A percentile compares a stretch with the other conserved stretches of the same genome.
phyloP scores from a whole-genome alignment of 37 sponge, comb jelly and placozoan genomes.

The Mnemiopsis leidyi region DNA sequence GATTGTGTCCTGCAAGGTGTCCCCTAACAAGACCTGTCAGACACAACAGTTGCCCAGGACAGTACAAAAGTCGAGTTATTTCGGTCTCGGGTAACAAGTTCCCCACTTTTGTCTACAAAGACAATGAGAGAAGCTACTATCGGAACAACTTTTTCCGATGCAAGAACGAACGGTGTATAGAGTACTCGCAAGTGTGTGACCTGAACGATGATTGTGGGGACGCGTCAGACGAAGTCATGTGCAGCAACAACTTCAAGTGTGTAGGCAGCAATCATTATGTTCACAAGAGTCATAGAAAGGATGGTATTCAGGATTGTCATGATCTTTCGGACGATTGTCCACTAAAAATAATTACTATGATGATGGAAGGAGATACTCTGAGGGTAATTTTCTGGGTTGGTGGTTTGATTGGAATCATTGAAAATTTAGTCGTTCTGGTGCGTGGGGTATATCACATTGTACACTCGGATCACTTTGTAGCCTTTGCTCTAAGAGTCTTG shows the following conservation, averaged over 20 bases:
- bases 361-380: background rate
- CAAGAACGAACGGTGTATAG: background rate
- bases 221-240: background rate
- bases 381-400: background rate
- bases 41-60: background rate
- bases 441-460: background rate
- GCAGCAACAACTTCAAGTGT: background rate
- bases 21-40: background rate
- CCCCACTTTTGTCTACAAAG: background rate
- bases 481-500: background rate
- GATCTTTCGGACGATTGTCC: background rate
- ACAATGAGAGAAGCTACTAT: background rate
- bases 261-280: background rate
- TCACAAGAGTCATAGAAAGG: background rate
- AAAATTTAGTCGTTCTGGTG: background rate
- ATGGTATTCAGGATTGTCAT: background rate
- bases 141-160: background rate
- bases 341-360: background rate
- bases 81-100: background rate
- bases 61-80: background rate
- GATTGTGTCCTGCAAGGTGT: background rate
- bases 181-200: background rate
- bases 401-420: background rate
- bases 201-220: background rate
- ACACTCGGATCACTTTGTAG: background rate